These are phyloP conservation scores for Mormoops blainvillei DNA, from an alignment of 2,113 vertebrate species.

Conservation along the genomic window DNA sequence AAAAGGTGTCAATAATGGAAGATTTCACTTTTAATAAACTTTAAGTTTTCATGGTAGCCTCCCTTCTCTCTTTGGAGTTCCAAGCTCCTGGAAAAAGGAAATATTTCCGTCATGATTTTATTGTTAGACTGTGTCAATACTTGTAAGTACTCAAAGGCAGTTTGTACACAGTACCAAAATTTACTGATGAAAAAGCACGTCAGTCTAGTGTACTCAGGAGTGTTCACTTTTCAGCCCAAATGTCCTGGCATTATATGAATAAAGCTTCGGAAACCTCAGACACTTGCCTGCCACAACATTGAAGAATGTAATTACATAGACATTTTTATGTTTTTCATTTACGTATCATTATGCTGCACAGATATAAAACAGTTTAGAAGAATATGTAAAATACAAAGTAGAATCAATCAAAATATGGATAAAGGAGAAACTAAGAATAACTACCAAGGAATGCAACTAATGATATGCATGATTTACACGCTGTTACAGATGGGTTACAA, in stretches of 20 bases:
- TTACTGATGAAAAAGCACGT: background rate
- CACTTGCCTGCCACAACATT: background rate
- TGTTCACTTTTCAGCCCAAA: background rate
- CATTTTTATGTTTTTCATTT: background rate
- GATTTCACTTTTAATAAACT: slow-evolving; percentile 9
- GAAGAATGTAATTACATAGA: background rate
- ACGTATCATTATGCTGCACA: background rate
- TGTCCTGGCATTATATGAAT: background rate
- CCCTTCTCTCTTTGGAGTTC: background rate
- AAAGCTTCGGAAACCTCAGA: background rate
- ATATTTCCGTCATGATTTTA: background rate
- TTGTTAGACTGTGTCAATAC: background rate
- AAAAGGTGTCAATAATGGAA: background rate
- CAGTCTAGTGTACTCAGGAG: background rate
- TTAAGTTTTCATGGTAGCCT: background rate
- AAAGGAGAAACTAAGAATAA: background rate
- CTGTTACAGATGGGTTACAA: background rate
- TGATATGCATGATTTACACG: background rate
- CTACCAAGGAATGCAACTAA: background rate
- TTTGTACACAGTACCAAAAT: background rate
- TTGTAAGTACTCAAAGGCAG: background rate
- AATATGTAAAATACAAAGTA: background rate
- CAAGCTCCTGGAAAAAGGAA: background rate
- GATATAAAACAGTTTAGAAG: background rate
- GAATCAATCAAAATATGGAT: background rate